Conservation (phyloP, 1,140 invertebrate species). For the Hydropsyche tenuis region DNA sequence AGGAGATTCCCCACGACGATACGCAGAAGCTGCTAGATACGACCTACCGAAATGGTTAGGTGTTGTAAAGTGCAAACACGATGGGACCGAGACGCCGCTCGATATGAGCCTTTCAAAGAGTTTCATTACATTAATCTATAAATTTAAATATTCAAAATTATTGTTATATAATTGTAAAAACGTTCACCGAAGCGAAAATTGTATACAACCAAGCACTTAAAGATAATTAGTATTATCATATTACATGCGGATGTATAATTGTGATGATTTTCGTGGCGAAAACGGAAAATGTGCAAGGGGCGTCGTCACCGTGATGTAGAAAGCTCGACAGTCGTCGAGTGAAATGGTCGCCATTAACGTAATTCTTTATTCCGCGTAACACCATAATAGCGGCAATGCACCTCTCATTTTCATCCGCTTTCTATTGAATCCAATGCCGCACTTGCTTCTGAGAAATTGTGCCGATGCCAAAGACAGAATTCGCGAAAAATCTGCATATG, state of each 20-base stretch:
- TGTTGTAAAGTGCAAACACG: background rate
- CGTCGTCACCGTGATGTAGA: background rate
- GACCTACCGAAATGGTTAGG: background rate
- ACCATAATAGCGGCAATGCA: background rate
- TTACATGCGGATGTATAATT: background rate
- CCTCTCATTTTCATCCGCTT: conserved; percentile 24
- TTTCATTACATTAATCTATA: too few relatives aligned
- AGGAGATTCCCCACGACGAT: background rate
- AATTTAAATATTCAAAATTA: too few relatives aligned
- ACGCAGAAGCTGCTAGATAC: background rate
- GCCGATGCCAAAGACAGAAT: too few relatives aligned
- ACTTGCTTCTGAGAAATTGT: too few relatives aligned
- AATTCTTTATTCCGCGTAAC: conserved; percentile 24
- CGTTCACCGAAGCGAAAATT: too few relatives aligned
- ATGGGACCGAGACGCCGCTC: too few relatives aligned
- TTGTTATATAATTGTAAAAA: too few relatives aligned
- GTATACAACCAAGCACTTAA: too few relatives aligned
- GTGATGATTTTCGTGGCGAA: background rate
- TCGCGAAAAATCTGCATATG: too few relatives aligned
- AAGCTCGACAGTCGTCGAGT: conserved; percentile 5
- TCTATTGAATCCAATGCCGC: background rate
- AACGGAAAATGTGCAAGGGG: background rate
- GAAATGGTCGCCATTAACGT: conserved; percentile 11
- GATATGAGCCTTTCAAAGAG: too few relatives aligned
- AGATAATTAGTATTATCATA: too few relatives aligned